Base-by-base conservation (phyloP, 2,888 invertebrate species). In the Archips crataeganus region DNA sequence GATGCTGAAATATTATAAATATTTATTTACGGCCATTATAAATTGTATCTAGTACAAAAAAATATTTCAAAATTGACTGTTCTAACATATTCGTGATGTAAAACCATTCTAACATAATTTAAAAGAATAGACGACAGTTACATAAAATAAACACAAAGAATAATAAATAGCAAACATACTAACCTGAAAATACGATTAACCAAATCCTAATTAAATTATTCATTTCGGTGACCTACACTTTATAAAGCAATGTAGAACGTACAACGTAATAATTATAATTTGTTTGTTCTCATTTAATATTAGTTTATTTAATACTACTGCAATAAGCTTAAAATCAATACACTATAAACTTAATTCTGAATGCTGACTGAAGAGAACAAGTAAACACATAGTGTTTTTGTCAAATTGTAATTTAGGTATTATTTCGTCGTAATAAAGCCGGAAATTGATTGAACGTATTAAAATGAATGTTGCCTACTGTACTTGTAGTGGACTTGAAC, bases 251-350 rank as follows among this genome's bases (percentile, higher is more conserved):
- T 63, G 32, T 57, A 45, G 1, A 15, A 54, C 36, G 5, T 45
- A 10, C 3, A 61, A 70, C n/a, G 3, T 15, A 45, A 47, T 45
- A 60, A 60, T 59, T 69, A 69, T n/a, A 69, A 42, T 74, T 42
- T 47, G 51, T 72, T 70, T 65, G 64, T 74, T 65, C 64, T 60
- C 36, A 65, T 70, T 74, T 74, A 61, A 65, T 64, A 23, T 32
- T 60, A 64, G 49, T 68, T 73, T 73, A 63, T 47, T 73, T 73
- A 68, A 68, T 10, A 68, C 68, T 68, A 67, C 36, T 57, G 61
- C 57, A 73, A 69, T 68, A 73, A 74, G 64, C 69, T 65, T 65
- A 74, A 74, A 74, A 74, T 74, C 74, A 70, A 74, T 74, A 74
- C 69, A 69, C 59, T 69, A 68, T 63, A 69, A 73, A 73, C 59